phyloP scores from a whole-genome alignment of 1,140 invertebrate species.

The Drosophila mauritiana region DNA sequence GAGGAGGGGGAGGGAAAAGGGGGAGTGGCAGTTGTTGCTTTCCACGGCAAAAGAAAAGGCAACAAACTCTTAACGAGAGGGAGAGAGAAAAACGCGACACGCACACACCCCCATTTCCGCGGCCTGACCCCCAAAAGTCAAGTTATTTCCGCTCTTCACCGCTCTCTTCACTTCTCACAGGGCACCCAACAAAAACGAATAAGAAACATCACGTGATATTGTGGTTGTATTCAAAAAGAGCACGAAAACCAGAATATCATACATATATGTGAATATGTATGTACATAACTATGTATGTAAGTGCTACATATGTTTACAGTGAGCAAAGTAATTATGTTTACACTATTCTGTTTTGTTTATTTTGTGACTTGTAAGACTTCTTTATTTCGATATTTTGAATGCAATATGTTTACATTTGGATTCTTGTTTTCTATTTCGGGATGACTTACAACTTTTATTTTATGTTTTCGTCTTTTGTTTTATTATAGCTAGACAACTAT shows the following conservation, averaged over 20 bases:
- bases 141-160: slow-evolving; percentile 1
- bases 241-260: slow-evolving; percentile 26
- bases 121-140: slow-evolving; percentile 39
- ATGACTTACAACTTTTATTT: neutral
- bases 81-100: neutral
- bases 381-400: slow-evolving; percentile 16
- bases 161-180: neutral
- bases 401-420: slow-evolving; percentile 3
- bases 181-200: slow-evolving; percentile 6
- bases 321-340: slow-evolving; percentile 25
- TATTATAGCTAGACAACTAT: neutral
- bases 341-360: slow-evolving; percentile 6
- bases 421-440: neutral
- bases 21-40: slow-evolving; percentile 27
- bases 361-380: slow-evolving; percentile 34
- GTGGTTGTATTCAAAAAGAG: slow-evolving; percentile 36
- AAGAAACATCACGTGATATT: slow-evolving; percentile 49
- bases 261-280: slow-evolving; percentile 2
- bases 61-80: slow-evolving; percentile 43
- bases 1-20: neutral
- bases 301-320: slow-evolving; percentile 29
- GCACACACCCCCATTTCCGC: slow-evolving; percentile 41
- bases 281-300: neutral
- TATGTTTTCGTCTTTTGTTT: no score
- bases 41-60: slow-evolving; percentile 20